These are phyloP conservation scores for Yponomeuta sedellus DNA, from an alignment of 2,888 invertebrate species.

Conservation along the genomic window DNA sequence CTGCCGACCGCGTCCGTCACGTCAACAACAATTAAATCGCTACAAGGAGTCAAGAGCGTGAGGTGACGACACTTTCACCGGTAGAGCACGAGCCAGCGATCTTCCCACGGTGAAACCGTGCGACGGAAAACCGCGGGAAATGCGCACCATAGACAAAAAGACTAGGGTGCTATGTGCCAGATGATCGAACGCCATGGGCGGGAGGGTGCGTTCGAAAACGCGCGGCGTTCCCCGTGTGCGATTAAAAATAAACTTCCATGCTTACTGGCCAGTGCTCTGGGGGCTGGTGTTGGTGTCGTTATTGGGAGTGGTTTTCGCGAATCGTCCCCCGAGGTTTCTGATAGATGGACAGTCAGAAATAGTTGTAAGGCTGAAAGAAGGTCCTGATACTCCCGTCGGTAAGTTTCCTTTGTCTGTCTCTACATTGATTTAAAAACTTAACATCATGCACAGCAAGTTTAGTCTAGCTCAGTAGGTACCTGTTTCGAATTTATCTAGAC, in stretches of 20 bases:
- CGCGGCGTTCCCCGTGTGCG: slow-evolving; percentile 36
- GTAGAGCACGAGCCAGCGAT: slow-evolving; percentile 38
- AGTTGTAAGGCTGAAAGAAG: slow-evolving; percentile 92
- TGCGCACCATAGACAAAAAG: slow-evolving; percentile 40
- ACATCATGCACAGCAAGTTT: too few species aligned
- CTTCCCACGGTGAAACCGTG: slow-evolving; percentile 27
- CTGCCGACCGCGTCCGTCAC: slow-evolving; percentile 30
- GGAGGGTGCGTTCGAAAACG: slow-evolving; percentile 32
- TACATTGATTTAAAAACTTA: neutral
- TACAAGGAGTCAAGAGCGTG: slow-evolving; percentile 32
- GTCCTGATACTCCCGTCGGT: slow-evolving; percentile 90
- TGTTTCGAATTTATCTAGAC: too few species aligned
- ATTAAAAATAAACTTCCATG: slow-evolving; percentile 46
- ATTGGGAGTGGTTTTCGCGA: slow-evolving; percentile 56
- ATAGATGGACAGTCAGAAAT: slow-evolving; percentile 94
- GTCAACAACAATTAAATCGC: slow-evolving; percentile 47
- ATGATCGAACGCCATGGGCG: slow-evolving; percentile 49
- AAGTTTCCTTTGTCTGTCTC: slow-evolving; percentile 44
- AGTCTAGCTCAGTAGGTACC: too few species aligned
- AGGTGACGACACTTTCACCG: slow-evolving; percentile 61
- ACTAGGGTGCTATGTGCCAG: slow-evolving; percentile 44
- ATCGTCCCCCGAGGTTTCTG: slow-evolving; percentile 91
- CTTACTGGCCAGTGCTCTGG: slow-evolving; percentile 14
- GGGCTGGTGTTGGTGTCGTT: slow-evolving; percentile 29
- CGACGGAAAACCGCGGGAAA: slow-evolving; percentile 63